Conservation (phyloP, 2,888 invertebrate genomes). For the Myathropa florea region DNA sequence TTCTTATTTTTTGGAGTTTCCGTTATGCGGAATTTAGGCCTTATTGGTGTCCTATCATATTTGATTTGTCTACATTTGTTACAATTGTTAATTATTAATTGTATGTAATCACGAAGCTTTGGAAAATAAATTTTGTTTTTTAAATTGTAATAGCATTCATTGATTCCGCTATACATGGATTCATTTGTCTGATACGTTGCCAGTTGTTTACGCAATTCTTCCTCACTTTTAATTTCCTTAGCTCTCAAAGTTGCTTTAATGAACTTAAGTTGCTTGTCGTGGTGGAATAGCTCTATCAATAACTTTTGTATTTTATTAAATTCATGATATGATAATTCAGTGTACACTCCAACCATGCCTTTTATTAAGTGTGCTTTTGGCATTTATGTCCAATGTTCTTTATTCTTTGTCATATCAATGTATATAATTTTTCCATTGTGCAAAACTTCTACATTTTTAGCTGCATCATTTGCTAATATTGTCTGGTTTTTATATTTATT, state of each 20-base stretch:
- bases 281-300: constrained; percentile 15
- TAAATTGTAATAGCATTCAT: constrained; percentile 7
- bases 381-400: constrained; percentile 7
- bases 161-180: constrained; percentile 4
- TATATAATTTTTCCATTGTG: constrained; percentile 1
- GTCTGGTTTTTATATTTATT: not conserved
- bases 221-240: not conserved
- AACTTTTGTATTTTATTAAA: constrained; percentile 22
- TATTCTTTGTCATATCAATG: not conserved
- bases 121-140: constrained; percentile 18
- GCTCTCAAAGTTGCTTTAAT: constrained; percentile 5
- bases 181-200: too few species aligned
- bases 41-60: not conserved
- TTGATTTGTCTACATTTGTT: constrained; percentile 12
- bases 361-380: constrained; percentile 3
- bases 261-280: constrained; percentile 7
- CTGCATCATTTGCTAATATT: not conserved
- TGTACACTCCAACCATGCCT: not conserved
- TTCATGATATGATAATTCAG: constrained; percentile 10
- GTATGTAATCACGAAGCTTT: not conserved
- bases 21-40: too few species aligned
- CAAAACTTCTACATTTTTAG: not conserved
- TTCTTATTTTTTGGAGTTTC: too few species aligned
- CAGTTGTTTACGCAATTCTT: constrained; percentile 24
- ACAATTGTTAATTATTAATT: not conserved